phyloP scores from a whole-genome alignment of 2,113 vertebrate species.

The Myodes glareolus region DNA sequence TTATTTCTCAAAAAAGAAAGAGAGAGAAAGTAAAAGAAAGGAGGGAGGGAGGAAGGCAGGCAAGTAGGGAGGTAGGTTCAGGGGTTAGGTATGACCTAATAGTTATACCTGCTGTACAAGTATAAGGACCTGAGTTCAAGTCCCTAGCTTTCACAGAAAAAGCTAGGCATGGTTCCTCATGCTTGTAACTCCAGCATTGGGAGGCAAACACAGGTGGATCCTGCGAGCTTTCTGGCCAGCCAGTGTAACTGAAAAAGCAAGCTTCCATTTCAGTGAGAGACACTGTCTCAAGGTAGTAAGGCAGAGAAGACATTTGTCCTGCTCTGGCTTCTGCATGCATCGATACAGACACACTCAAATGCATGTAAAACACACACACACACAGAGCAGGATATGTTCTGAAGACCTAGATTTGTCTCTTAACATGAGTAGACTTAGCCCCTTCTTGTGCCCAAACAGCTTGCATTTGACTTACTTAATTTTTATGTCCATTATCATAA shows the following conservation, averaged over 20 bases:
- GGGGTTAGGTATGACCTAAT: neutral
- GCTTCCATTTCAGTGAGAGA: neutral
- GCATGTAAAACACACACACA: neutral
- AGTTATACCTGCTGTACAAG: neutral
- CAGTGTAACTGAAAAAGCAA: neutral
- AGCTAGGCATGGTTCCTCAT: neutral
- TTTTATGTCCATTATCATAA: neutral
- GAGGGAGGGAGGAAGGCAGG: no score
- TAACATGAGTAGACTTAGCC: conserved; percentile 71
- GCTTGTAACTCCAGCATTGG: neutral
- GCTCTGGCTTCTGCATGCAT: neutral
- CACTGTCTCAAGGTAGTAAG: neutral
- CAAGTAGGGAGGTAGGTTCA: neutral
- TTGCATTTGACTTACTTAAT: conserved; percentile 77
- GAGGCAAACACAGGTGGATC: neutral
- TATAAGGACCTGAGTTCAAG: neutral
- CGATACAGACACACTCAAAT: neutral
- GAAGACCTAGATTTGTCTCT: conserved; percentile 77
- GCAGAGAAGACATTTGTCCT: neutral
- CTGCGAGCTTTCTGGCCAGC: neutral
- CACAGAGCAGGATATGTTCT: conserved; percentile 61
- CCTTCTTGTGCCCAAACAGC: conserved; percentile 71
- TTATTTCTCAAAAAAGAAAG: neutral
- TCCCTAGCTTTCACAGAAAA: neutral
- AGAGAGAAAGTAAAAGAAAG: no score